Base-by-base conservation (phyloP, 2,113 vertebrate genomes). In the Pterocles burchelli region DNA sequence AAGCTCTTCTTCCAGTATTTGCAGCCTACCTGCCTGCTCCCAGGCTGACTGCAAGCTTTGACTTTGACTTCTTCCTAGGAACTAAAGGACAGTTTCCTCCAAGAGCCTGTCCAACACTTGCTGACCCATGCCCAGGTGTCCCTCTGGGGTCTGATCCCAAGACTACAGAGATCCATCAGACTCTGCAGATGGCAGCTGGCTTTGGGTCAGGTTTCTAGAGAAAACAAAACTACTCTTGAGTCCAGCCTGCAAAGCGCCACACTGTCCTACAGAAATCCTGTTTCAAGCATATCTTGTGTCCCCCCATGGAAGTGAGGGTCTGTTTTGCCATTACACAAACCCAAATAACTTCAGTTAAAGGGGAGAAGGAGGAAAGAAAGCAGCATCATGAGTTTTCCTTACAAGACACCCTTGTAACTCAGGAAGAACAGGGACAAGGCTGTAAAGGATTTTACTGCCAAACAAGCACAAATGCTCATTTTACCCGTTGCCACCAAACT, bases 351-450 rank as follows among this genome's bases (percentile, higher is more conserved):
- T 93, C 72, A 74, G 38, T 43, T 72, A 33, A 71, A 75, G 43
- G 24, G 67, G 51, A 66, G 33, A 25, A 61, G 63, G 51, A 41
- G 12, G 21, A 78, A 36, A 73, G 45, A 61, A 93, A 63, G 57
- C 80, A 93, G 34, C 51, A 48, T 22, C 52, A 24, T n/a, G 17
- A 29, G 9, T 17, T 93, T 71, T 67, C n/a, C 62, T 63, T 29
- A 31, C 31, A 63, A 75, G 66, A 48, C 29, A 63, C 70, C 65
- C 54, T 83, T 88, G 33, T 9, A 84, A 65, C 31, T 57, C 58
- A 75, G 78, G 57, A 91, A 72, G 57, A 93, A 73, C 43, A 94
- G 54, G 70, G 14, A 25, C 18, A 76, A 88, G 33, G 33, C 71
- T 89, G 54, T 71, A 33, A 87, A 85, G 25, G 29, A 25, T 78